phyloP scores from a whole-genome alignment of 2,888 invertebrate genomes.

The Aplocera efformata region DNA sequence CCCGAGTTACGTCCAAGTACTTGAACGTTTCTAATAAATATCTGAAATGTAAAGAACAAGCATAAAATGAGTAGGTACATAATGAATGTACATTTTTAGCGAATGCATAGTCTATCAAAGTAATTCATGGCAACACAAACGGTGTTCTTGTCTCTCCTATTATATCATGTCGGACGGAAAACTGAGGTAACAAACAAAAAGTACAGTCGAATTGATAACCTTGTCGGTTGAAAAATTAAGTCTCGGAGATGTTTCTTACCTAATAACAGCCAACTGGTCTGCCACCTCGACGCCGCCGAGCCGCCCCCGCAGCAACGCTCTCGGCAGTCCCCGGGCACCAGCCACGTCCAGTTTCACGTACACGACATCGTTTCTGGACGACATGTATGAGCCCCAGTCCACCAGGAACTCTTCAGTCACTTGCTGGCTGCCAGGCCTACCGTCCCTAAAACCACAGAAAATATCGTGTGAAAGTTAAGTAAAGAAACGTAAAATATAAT shows the following conservation, averaged over 20 bases:
- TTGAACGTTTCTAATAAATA: slow-evolving; percentile 89
- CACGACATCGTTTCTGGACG: slow-evolving; percentile 93
- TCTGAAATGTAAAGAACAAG: slow-evolving; percentile 58
- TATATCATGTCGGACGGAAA: too few species aligned
- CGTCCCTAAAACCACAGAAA: slow-evolving; percentile 82
- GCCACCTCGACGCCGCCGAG: slow-evolving; percentile 95
- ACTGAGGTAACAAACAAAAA: too few species aligned
- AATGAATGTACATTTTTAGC: too few species aligned
- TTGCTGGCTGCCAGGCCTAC: slow-evolving; percentile 93
- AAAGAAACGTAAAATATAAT: not conserved
- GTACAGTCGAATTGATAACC: too few species aligned
- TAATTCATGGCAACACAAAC: too few species aligned
- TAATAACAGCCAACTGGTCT: slow-evolving; percentile 93
- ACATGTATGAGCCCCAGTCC: slow-evolving; percentile 96
- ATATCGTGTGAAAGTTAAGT: too few species aligned
- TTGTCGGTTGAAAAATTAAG: too few species aligned
- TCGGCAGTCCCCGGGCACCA: slow-evolving; percentile 90
- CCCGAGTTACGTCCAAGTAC: slow-evolving; percentile 92
- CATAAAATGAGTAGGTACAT: not conserved
- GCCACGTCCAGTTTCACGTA: slow-evolving; percentile 95
- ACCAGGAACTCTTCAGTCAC: slow-evolving; percentile 93
- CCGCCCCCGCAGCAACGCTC: slow-evolving; percentile 88
- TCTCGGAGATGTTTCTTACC: too few species aligned
- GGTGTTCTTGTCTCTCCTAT: too few species aligned
- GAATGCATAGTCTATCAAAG: too few species aligned